Base-by-base conservation (phyloP, 2,113 vertebrate species). In the Megaceryle maxima region DNA sequence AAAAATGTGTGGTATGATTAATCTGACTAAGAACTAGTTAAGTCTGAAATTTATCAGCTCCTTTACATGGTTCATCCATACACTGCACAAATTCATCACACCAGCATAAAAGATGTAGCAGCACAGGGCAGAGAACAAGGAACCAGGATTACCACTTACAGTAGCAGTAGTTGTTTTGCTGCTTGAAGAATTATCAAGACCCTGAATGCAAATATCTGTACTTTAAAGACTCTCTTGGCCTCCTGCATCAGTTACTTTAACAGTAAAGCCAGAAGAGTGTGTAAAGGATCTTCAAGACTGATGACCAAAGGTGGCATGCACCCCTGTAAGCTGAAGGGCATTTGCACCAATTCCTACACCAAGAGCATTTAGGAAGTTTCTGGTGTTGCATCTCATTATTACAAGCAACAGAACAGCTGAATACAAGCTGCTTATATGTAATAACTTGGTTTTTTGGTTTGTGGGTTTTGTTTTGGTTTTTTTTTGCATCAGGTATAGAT, bases 81-180 rank as follows among this genome's bases (percentile, higher is more conserved):
- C 14, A 16, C 10, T 56, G 22, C 60, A 84, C 33, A 37, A 74
- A 67, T 33, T 24, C 76, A 62, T n/a, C 11, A 4, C 13, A 62
- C 20, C 1, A 5, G 8, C 29, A 6, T n/a, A 33, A 70, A 72
- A 22, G 2, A 6, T 31, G 13, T 28, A 78, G 60, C 0, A 0
- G 56, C n/a, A 46, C 57, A 66, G 28, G 26, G 12, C n/a, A 85
- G 51, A 75, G 53, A 59, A 63, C n/a, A 55, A 63, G 66, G 46
- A 68, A 75, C 28, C 1, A 1, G 37, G 13, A 82, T 22, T 72
- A 31, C 11, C n/a, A 22, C 37, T 92, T 84, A 8, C 28, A 13
- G 13, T 64, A 59, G 67, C 53, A 50, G 31, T 12, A 82, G 33
- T 20, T 41, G 21, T 4, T 78, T 70, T 62, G 17, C 33, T 85